These are phyloP conservation scores for Hemaris fuciformis DNA, from an alignment of 2,888 invertebrate species.

Conservation along the genomic window DNA sequence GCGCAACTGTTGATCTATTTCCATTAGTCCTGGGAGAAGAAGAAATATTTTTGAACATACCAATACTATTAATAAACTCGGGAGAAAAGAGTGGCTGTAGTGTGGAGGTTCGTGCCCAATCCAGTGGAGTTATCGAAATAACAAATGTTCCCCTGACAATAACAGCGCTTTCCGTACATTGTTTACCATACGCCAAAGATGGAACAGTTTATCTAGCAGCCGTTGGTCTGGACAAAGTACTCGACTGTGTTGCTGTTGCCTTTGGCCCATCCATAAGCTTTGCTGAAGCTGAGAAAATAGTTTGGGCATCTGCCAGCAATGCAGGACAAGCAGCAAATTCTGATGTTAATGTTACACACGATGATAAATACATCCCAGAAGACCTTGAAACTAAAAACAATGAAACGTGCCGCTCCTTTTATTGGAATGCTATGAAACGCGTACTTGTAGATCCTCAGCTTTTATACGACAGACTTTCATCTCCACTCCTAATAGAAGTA, in stretches of 20 bases:
- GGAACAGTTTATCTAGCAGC: conserved; percentile 62
- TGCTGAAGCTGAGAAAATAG: conserved; percentile 44
- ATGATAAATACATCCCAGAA: conserved; percentile 57
- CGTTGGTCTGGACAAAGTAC: conserved; percentile 51
- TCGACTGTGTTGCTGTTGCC: conserved; percentile 39
- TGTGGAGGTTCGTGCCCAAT: conserved; percentile 42
- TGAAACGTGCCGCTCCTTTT: conserved; percentile 47
- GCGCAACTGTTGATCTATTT: conserved; percentile 62
- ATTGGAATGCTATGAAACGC: conserved; percentile 69
- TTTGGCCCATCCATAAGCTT: conserved; percentile 62
- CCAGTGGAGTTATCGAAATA: conserved; percentile 35
- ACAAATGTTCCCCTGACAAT: conserved; percentile 47
- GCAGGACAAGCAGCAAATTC: conserved; percentile 54
- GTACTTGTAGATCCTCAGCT: conserved; percentile 54
- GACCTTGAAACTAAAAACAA: conserved; percentile 39
- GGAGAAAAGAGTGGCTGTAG: conserved; percentile 45
- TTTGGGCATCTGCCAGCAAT: conserved; percentile 60
- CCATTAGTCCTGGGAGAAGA: conserved; percentile 64
- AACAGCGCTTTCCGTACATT: conserved; percentile 67
- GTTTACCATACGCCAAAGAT: conserved; percentile 58
- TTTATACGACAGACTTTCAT: conserved; percentile 44
- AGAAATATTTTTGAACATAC: conserved; percentile 42
- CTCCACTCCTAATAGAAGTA: conserved; percentile 60
- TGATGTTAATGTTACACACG: conserved; percentile 41
- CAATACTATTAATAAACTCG: conserved; percentile 42